Base-by-base conservation (phyloP, 92 coral and sea anemone species). In the Heteractis magnifica region DNA sequence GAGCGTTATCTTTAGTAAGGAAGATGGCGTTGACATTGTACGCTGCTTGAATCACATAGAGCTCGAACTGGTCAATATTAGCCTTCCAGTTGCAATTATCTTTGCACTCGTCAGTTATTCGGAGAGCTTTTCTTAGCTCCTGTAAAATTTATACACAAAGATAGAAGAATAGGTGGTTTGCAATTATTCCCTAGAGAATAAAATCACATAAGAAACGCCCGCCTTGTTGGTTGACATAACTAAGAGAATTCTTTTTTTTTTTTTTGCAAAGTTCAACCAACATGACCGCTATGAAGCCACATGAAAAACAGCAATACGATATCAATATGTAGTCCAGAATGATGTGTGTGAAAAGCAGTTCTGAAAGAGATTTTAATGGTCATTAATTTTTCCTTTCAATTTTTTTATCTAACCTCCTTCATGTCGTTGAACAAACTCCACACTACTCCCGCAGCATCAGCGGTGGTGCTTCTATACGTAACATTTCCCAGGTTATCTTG, bases 21-120 rank as follows among this genome's bases (percentile, higher is more conserved):
- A 85, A 85, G 71, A 85, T 85, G 23, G 71, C 88, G 8, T 71
- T 48, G 65, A 85, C 73, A 21, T 79, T 70, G 51, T 79, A 85
- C 4, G 88, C 88, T 19, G 75, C 88, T 71, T 62, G 77, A 9
- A 85, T 16, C 84, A 85, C 88, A 77, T 85, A 77, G 78, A 85
- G 58, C 84, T 50, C 77, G 76, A 85, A 85, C 15, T 8, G 20
- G 21, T 85, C 77, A 5, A 85, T 51, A 65, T 85, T 78, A 8
- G 84, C 88, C 51, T 85, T 51, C 88, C 88, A 85, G 51, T 79
- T 11, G 83, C 88, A 85, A 51, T 85, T 72, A 14, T 49, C 52
- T 51, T 55, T 26, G 59, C 64, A 65, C 3, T 78, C 88, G 20
- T 56, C 70, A 20, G 79, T 52, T 51, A 85, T 85, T 20, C 79